Percentiles rank a stretch among this genome's conserved stretches.
Evolutionary conservation across 2,888 invertebrate species (phyloP).

Genomic region (Arctia plantaginis): DNA sequence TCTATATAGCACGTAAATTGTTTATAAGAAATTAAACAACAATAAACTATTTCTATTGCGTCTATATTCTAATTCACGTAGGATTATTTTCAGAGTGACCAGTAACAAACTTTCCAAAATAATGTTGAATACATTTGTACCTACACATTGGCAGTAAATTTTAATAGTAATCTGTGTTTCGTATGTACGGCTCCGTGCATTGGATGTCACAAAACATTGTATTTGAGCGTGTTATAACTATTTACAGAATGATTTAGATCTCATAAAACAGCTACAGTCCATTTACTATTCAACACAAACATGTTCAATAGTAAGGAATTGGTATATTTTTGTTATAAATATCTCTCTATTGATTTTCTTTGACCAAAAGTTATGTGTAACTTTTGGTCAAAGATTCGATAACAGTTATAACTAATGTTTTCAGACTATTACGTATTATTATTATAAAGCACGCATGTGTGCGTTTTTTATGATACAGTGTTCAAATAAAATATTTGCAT

Average conservation of each 20-base stretch:
- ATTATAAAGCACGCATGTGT: too few relatives aligned
- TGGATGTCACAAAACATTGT: constrained; percentile 27
- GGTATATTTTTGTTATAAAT: background rate
- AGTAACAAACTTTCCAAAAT: constrained; percentile 44
- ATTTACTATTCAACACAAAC: constrained; percentile 1
- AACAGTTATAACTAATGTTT: background rate
- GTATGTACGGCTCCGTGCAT: constrained; percentile 18
- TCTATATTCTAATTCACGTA: constrained; percentile 18
- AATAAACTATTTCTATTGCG: constrained; percentile 6
- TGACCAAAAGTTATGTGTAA: background rate
- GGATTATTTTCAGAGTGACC: constrained; percentile 46
- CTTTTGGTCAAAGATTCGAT: background rate
- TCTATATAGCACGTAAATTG: constrained; percentile 1
- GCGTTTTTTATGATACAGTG: too few relatives aligned
- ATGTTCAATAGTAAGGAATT: constrained; percentile 31
- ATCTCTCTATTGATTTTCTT: too few relatives aligned
- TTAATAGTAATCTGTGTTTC: constrained; percentile 34
- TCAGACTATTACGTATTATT: background rate
- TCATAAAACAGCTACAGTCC: too few relatives aligned
- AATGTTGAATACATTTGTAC: constrained; percentile 43
- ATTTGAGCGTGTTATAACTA: constrained; percentile 26
- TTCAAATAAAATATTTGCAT: too few relatives aligned
- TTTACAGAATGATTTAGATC: constrained; percentile 19
- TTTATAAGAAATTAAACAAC: constrained; percentile 20
- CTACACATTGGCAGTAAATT: constrained; percentile 34